These are phyloP conservation scores for Huso huso DNA, from an alignment of 2,797 vertebrate genomes.

Conservation along the genomic window DNA sequence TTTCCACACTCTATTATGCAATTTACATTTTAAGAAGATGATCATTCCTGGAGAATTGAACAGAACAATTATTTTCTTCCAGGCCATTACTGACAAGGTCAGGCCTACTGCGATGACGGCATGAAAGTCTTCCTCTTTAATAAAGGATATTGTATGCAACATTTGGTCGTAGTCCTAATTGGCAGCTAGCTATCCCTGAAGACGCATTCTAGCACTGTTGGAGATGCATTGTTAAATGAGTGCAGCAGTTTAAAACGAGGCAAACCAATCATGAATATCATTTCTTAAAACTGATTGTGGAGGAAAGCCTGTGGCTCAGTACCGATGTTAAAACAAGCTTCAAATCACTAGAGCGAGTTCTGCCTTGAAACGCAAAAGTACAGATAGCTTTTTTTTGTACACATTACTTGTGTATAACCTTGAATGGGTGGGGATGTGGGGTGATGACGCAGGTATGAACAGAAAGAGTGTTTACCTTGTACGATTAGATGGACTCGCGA, in stretches of 20 bases:
- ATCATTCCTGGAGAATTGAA: background rate
- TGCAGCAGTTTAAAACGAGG: background rate
- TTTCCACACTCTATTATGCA: slow-evolving; percentile 2
- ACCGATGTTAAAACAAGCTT: slow-evolving; percentile 1
- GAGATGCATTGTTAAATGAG: background rate
- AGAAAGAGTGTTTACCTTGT: slow-evolving; percentile 67
- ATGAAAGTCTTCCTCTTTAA: background rate
- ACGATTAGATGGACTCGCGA: slow-evolving; percentile 89
- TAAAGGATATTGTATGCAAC: background rate
- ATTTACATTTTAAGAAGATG: slow-evolving; percentile 1
- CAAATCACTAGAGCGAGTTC: slow-evolving; percentile 3
- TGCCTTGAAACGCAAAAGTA: too few relatives aligned
- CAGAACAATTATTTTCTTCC: background rate
- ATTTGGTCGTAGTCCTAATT: background rate
- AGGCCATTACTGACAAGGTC: background rate
- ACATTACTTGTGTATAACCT: too few relatives aligned
- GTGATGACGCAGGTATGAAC: background rate
- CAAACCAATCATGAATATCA: background rate
- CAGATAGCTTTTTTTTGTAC: too few relatives aligned
- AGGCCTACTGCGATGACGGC: background rate
- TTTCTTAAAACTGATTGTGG: background rate
- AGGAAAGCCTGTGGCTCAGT: background rate
- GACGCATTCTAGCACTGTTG: background rate
- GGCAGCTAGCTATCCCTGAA: background rate
- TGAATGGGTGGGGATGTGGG: too few relatives aligned